Base-by-base conservation (phyloP, 2,797 vertebrate species). In the Cottoperca gobio region DNA sequence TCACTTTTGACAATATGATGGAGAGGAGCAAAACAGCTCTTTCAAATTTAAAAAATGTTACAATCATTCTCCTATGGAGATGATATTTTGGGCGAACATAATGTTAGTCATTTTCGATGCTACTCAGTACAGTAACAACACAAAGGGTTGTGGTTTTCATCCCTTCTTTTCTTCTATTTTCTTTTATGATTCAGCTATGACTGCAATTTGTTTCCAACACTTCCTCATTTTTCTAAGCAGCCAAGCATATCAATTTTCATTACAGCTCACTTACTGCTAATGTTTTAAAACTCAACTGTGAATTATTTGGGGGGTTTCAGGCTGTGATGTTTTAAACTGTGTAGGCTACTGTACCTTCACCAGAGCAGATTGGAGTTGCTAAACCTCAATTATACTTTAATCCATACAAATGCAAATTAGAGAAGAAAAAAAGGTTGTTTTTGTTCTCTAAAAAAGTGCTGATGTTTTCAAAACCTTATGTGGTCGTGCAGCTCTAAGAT, bases 141-240 rank as follows among this genome's bases (percentile, higher is more conserved):
- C 10, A 57, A 52, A n/a, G 3, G 4, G 1, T 10, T 23, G 12
- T 8, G 1, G 1, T 16, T 73, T 80, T 48, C 2, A 21, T 45
- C 1, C 1, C 8, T 59, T 55, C 28, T 10, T 21, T 14, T 74
- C n/a, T n/a, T n/a, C n/a, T n/a, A n/a, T n/a, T n/a, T n/a, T n/a
- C n/a, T 50, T 74, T 66, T 24, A 42, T 73, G 49, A 75, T 42
- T 78, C 62, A 58, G 28, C 2, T 42, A 21, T 46, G 31, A 57
- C 21, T 28, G 14, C 19, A 26, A 11, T 62, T 8, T 54, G 45
- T 53, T 37, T 0, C 12, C 28, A 16, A 53, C 57, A 21, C 55
- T 64, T 78, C 70, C 55, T 58, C 39, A 37, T 69, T 62, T 68
- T 66, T 17, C 58, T 13, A 12, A 16, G 8, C 39, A 37, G 5